Evolutionary conservation across 30 jellyfish, hydroid and myxozoan genomes (phyloP).

Genomic region (Sanderia malayensis): DNA sequence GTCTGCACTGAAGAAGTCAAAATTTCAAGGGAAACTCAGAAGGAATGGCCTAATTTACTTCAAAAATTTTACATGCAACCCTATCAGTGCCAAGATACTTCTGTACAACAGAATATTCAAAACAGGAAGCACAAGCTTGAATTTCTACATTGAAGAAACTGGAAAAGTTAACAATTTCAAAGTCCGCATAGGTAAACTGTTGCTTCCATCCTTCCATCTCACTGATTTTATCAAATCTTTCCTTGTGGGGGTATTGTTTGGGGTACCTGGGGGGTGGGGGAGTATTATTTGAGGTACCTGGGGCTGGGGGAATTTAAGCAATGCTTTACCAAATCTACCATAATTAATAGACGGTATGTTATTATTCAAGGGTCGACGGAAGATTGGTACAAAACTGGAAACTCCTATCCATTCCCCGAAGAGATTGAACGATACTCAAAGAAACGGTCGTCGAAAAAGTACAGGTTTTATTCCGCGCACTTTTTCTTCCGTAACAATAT

Average conservation of each 20-base stretch:
- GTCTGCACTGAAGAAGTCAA: not conserved
- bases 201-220: not conserved
- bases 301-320: no score
- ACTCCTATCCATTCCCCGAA: constrained; percentile 81
- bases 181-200: constrained; percentile 45
- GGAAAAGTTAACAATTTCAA: constrained; percentile 10
- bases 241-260: no score
- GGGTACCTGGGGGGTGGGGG: no score
- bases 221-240: no score
- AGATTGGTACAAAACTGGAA: constrained; percentile 93
- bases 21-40: not conserved
- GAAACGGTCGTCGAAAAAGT: not conserved
- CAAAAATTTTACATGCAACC: constrained; percentile 55
- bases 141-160: constrained; percentile 31
- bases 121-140: constrained; percentile 86
- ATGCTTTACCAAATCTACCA: no score
- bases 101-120: constrained; percentile 81
- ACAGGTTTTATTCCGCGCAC: constrained; percentile 67
- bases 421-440: constrained; percentile 54
- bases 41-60: constrained; percentile 9
- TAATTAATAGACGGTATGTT: not conserved
- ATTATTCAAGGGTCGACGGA: constrained; percentile 67
- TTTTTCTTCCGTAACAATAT: constrained; percentile 64
- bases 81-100: constrained; percentile 58
- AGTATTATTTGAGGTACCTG: no score